Evolutionary conservation across 2,888 invertebrate species (phyloP).

Genomic region (Nymphalis urticae): DNA sequence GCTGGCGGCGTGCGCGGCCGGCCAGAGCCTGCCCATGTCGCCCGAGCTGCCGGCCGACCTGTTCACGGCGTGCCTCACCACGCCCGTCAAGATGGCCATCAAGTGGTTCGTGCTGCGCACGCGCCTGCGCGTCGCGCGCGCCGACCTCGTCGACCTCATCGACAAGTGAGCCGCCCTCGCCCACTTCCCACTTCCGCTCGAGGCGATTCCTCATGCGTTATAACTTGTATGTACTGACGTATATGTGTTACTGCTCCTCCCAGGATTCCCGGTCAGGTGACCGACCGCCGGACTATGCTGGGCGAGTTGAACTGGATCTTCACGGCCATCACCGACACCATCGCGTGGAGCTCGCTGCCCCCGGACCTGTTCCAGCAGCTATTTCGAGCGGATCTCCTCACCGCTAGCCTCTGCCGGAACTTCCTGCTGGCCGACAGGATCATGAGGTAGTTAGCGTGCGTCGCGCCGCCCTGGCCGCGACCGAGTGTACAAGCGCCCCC

Average conservation of each 20-base stretch:
- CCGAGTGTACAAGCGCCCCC: neutral
- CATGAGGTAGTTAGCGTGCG: constrained; percentile 80
- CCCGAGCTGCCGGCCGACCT: constrained; percentile 98
- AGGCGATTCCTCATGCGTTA: neutral
- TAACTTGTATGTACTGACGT: no score
- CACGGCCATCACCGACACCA: constrained; percentile 99
- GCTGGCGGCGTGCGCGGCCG: constrained; percentile 96
- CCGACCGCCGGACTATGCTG: constrained; percentile 97
- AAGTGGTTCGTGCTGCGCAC: constrained; percentile 96
- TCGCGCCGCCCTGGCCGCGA: neutral
- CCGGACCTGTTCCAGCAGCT: constrained; percentile 97
- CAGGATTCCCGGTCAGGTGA: constrained; percentile 96
- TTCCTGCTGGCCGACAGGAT: constrained; percentile 98
- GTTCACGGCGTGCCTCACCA: constrained; percentile 98
- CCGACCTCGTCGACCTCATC: constrained; percentile 90
- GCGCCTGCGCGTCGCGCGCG: constrained; percentile 89
- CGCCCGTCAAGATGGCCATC: constrained; percentile 97
- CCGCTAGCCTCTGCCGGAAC: constrained; percentile 98
- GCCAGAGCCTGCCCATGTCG: constrained; percentile 97
- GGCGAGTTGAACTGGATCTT: constrained; percentile 99
- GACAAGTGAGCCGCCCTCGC: constrained; percentile 86
- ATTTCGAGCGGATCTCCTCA: constrained; percentile 97
- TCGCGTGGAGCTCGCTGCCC: constrained; percentile 98
- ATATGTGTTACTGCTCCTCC: neutral
- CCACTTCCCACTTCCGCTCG: no score